Percentiles rank a stretch among this genome's conserved stretches.
These are phyloP conservation scores for Rhagophthalmus giganteus DNA, from an alignment of 2,888 invertebrate species.

Conservation along the genomic window DNA sequence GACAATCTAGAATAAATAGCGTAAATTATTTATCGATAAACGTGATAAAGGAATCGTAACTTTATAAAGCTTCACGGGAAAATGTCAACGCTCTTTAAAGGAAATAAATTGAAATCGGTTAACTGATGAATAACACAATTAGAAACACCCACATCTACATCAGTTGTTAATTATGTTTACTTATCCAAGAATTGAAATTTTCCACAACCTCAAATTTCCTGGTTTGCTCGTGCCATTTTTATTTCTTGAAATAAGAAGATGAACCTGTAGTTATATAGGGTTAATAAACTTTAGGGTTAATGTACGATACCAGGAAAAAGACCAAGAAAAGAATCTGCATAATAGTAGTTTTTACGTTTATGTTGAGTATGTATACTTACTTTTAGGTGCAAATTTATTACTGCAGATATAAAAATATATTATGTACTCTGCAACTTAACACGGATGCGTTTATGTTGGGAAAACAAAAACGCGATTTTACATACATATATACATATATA, in stretches of 20 bases:
- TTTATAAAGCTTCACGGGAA: no score
- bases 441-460: no score
- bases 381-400: no score
- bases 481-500: neutral
- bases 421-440: no score
- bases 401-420: no score
- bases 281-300: conserved; percentile 31
- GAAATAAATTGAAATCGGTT: conserved; percentile 2
- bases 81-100: conserved; percentile 9
- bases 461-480: no score
- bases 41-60: conserved; percentile 13
- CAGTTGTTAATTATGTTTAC: neutral
- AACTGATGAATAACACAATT: conserved; percentile 1
- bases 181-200: conserved; percentile 13
- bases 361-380: neutral
- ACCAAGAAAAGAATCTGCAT: conserved; percentile 33
- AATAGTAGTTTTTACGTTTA: conserved; percentile 27
- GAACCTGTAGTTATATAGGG: conserved; percentile 15
- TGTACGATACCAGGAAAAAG: conserved; percentile 31
- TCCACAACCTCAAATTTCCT: conserved; percentile 21
- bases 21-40: conserved; percentile 14
- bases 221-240: conserved; percentile 9
- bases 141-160: conserved; percentile 2
- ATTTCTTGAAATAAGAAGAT: conserved; percentile 22
- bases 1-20: conserved; percentile 15